Conservation (phyloP, 2,888 invertebrate genomes). For the Parnassius mnemosyne region DNA sequence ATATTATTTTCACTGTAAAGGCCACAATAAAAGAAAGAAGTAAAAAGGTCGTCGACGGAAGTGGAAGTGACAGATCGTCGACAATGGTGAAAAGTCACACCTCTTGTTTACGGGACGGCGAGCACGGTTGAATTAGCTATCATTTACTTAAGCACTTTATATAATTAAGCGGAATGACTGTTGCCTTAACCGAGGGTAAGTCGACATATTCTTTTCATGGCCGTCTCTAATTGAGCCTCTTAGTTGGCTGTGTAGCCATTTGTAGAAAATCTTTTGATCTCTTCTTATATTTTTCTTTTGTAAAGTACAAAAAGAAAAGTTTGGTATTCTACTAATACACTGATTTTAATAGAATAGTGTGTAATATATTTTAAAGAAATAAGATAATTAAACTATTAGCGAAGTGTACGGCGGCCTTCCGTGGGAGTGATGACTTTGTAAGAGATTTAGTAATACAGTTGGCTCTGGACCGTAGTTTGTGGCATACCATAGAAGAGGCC, state of each 20-base stretch:
- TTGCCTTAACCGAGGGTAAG: conserved; percentile 59
- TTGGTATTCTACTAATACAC: no score
- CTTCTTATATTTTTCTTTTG: conserved; percentile 9
- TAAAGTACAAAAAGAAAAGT: no score
- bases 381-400: no score
- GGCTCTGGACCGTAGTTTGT: no score
- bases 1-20: conserved; percentile 71
- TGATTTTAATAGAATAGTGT: no score
- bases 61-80: conserved; percentile 78
- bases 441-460: no score
- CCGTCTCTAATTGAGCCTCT: conserved; percentile 58
- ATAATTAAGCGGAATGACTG: conserved; percentile 74
- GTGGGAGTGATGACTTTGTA: no score
- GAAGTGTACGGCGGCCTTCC: no score
- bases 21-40: conserved; percentile 73
- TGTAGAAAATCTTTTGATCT: conserved; percentile 17
- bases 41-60: conserved; percentile 65
- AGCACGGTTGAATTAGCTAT: conserved; percentile 73
- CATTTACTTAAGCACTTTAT: conserved; percentile 80
- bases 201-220: conserved; percentile 59
- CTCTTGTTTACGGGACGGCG: conserved; percentile 73
- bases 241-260: conserved; percentile 38
- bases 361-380: no score
- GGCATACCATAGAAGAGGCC: no score
- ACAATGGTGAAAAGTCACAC: conserved; percentile 79